A percentile compares a stretch with the other conserved stretches of the same genome.
Evolutionary conservation across 2,888 invertebrate species (phyloP).

Genomic region (Tortrix viridana): DNA sequence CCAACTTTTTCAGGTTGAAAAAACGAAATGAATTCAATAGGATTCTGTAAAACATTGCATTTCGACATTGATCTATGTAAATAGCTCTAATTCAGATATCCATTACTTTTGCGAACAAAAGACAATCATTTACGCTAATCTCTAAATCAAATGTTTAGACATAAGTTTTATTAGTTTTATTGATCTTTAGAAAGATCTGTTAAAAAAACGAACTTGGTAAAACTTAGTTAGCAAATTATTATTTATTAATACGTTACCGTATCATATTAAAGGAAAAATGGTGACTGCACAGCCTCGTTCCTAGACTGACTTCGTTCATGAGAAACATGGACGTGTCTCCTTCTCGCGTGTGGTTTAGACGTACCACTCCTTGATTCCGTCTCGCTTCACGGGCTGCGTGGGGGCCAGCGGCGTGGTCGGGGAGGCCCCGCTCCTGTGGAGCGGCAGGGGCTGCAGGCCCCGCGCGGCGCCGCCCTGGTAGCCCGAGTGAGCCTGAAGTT

Average conservation of each 20-base stretch:
- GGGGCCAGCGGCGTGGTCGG: conserved; percentile 79
- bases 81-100: too few relatives aligned
- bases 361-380: conserved; percentile 98
- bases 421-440: conserved; percentile 67
- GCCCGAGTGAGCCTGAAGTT: conserved; percentile 74
- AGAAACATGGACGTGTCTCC: conserved; percentile 26
- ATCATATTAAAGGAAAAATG: not conserved
- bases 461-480: conserved; percentile 79
- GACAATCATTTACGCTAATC: too few relatives aligned
- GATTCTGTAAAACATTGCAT: too few relatives aligned
- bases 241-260: not conserved
- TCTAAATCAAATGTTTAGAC: too few relatives aligned
- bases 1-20: not conserved
- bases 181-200: too few relatives aligned
- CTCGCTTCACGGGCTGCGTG: conserved; percentile 87
- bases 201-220: too few relatives aligned
- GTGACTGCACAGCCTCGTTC: not conserved
- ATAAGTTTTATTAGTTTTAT: too few relatives aligned
- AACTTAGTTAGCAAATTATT: not conserved
- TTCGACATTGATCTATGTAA: too few relatives aligned
- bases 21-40: too few relatives aligned
- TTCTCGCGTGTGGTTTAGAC: conserved; percentile 83
- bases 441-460: conserved; percentile 76
- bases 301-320: not conserved
- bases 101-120: too few relatives aligned